phyloP scores from a whole-genome alignment of 2,797 vertebrate species.

The Argya squamiceps region DNA sequence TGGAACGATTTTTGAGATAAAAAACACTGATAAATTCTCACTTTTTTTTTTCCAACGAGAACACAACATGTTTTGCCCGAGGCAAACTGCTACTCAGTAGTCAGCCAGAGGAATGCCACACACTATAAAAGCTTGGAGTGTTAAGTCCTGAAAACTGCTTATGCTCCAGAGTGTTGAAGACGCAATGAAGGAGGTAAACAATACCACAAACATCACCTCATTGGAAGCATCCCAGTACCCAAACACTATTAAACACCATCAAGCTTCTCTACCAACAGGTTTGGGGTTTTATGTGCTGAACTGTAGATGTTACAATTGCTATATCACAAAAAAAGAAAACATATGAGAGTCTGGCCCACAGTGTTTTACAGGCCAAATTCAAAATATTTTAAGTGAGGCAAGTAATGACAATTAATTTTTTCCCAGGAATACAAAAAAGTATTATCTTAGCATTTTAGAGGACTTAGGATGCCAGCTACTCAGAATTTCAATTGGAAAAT shows the following conservation, averaged over 20 bases:
- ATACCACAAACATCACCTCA: neutral
- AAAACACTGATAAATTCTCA: neutral
- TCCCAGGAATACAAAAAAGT: rapidly evolving
- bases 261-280: neutral
- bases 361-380: neutral
- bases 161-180: neutral
- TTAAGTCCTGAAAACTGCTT: neutral
- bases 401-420: neutral
- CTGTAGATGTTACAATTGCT: neutral
- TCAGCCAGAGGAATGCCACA: neutral
- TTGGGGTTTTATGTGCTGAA: neutral
- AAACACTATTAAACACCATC: rapidly evolving
- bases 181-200: neutral
- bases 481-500: neutral
- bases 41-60: neutral
- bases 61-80: rapidly evolving
- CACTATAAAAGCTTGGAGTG: neutral
- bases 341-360: neutral
- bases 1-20: neutral
- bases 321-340: neutral
- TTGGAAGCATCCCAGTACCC: neutral
- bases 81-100: neutral
- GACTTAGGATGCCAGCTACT: rapidly evolving
- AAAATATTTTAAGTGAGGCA: neutral
- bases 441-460: neutral